These are phyloP conservation scores for Synanthedon myopaeformis DNA, from an alignment of 2,888 invertebrate genomes.

Conservation along the genomic window DNA sequence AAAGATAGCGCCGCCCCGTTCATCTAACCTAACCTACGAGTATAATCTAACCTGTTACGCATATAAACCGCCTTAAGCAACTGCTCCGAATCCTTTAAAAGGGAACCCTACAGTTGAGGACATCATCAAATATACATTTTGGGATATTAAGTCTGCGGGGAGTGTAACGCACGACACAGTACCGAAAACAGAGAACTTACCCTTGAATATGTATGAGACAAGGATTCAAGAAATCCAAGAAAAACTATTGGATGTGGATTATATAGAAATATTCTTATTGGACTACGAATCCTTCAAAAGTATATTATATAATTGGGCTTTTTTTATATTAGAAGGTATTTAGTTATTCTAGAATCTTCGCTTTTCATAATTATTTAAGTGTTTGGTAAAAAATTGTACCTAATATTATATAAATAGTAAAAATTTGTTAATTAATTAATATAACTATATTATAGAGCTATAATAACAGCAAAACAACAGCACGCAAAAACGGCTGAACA, in stretches of 20 bases:
- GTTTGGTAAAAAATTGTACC: too few species aligned
- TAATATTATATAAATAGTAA: too few species aligned
- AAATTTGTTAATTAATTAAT: too few species aligned
- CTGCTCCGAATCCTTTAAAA: slow-evolving; percentile 31
- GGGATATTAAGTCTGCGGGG: slow-evolving; percentile 38
- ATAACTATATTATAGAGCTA: too few species aligned
- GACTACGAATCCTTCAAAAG: too few species aligned
- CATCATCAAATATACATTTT: slow-evolving; percentile 63
- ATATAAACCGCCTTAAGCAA: slow-evolving; percentile 28
- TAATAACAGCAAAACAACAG: too few species aligned
- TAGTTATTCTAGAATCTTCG: too few species aligned
- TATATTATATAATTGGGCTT: too few species aligned
- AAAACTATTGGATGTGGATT: neutral
- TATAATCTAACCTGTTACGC: slow-evolving; percentile 23
- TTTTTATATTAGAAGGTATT: too few species aligned
- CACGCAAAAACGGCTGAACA: too few species aligned
- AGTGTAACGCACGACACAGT: slow-evolving; percentile 18
- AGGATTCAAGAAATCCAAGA: slow-evolving; percentile 1
- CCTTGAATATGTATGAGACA: slow-evolving; percentile 44
- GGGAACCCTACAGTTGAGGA: slow-evolving; percentile 22
- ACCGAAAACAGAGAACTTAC: slow-evolving; percentile 20
- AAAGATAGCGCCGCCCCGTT: slow-evolving; percentile 14
- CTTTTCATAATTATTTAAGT: too few species aligned
- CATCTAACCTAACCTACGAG: slow-evolving; percentile 11
- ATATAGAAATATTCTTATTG: too few species aligned